Evolutionary conservation across 2,113 vertebrate species (phyloP).

Genomic region (Perccottus glenii): DNA sequence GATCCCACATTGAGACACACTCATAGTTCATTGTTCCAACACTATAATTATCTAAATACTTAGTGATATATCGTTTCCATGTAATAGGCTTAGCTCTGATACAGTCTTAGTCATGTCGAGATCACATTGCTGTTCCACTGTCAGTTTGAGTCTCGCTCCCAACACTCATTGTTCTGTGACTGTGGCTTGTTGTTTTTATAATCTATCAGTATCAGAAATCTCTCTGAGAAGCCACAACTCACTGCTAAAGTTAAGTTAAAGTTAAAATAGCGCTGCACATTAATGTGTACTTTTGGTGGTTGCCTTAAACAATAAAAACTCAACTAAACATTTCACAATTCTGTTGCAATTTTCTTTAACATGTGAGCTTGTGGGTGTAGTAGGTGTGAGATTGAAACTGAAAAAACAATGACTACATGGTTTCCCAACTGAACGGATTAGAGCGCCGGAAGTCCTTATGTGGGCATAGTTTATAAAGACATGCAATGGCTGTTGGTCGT

Average conservation of each 20-base stretch:
- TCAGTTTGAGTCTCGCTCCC: not conserved
- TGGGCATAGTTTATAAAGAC: too few relatives aligned
- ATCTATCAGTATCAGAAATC: not conserved
- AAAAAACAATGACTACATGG: too few relatives aligned
- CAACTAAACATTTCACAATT: not conserved
- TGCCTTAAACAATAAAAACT: too few relatives aligned
- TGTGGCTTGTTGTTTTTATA: conserved; percentile 24
- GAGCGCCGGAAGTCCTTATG: too few relatives aligned
- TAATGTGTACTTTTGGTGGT: too few relatives aligned
- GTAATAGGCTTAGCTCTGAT: conserved; percentile 21
- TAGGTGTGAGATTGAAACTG: too few relatives aligned
- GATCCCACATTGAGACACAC: not conserved
- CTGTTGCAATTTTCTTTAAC: not conserved
- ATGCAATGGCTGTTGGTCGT: too few relatives aligned
- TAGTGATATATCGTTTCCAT: conserved; percentile 22
- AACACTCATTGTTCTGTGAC: conserved; percentile 21
- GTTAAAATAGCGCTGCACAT: too few relatives aligned
- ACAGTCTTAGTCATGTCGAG: conserved; percentile 25
- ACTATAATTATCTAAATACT: conserved; percentile 9
- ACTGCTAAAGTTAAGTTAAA: too few relatives aligned
- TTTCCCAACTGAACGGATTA: too few relatives aligned
- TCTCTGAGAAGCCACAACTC: too few relatives aligned
- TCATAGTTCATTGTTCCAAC: conserved; percentile 5
- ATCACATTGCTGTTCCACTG: conserved; percentile 19
- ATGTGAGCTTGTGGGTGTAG: not conserved